phyloP scores from a whole-genome alignment of 2,797 vertebrate genomes.

The Poecilia gillii region DNA sequence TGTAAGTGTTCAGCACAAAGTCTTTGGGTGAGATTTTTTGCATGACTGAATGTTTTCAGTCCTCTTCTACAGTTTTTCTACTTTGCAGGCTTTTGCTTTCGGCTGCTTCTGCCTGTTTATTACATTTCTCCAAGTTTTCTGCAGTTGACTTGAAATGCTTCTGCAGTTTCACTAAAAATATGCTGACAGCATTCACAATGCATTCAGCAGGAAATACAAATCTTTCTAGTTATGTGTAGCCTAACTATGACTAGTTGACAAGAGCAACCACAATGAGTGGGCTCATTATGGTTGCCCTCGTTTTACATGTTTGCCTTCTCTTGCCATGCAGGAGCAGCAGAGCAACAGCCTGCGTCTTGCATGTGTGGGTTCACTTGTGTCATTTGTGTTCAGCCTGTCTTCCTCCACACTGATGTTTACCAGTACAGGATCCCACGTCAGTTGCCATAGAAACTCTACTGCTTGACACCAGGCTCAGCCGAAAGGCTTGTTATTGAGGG shows the following conservation, averaged over 20 bases:
- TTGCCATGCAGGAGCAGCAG: background rate
- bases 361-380: constrained; percentile 30
- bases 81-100: too few relatives aligned
- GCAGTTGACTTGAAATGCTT: too few relatives aligned
- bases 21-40: too few relatives aligned
- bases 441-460: constrained; percentile 77
- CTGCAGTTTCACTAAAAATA: too few relatives aligned
- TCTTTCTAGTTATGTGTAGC: background rate
- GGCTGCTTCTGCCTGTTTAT: too few relatives aligned
- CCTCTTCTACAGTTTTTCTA: too few relatives aligned
- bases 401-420: constrained; percentile 62
- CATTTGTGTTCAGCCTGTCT: constrained; percentile 35
- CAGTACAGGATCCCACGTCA: constrained; percentile 51
- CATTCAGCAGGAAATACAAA: too few relatives aligned
- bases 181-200: too few relatives aligned
- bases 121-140: too few relatives aligned
- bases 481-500: constrained; percentile 41
- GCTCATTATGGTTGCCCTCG: background rate
- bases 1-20: too few relatives aligned
- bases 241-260: background rate
- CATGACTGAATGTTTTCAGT: too few relatives aligned
- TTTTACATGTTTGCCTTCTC: background rate
- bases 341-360: constrained; percentile 13
- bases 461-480: constrained; percentile 42
- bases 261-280: background rate